Evolutionary conservation across 2,888 invertebrate species (phyloP), one percentile per base, ranked within the genome.

Genomic region (Chesias legatella): DNA sequence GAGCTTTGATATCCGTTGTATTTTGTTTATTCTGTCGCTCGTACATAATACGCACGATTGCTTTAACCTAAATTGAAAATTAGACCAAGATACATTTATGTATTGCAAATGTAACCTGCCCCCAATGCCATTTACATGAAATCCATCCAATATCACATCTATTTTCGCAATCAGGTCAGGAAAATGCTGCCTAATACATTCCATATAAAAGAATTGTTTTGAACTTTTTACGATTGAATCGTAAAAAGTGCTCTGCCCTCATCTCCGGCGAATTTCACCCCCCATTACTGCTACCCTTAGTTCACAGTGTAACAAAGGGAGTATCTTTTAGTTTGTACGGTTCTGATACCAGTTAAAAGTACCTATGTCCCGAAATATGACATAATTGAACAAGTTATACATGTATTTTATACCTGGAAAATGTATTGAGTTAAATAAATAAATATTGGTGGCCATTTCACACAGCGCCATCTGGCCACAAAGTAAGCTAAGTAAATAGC

Each of bases 171-270:
- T 33, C 43, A 42, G 42, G 45, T 46, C 51, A 44, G 30, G 39
- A 28, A 39, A 48, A 43, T 44, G 29, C 43, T 25, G 31, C 20
- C 47, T 45, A 48, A 45, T 40, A 43, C 40, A 45, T 44, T 51
- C 43, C 36, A 44, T 40, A 46, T 58, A 58, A 56, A 49, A 52
- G 67, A 65, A 69, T 67, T 66, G 70, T 71, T 72, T 68, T 63
- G 63, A 58, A 61, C 59, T 58, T 63, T 69, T 71, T 66, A 72
- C 70, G 70, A 67, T 57, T 59, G 58, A 60, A 62, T 69, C 69
- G 69, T 69, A 69, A 69, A 17, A 69, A 64, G 39, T 54, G 58
- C 58, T 56, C 52, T 56, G 60, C 59, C 45, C 40, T 44, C 43
- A 40, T 42, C 54, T 56, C 43, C 54, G 46, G 48, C 53, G 58